Base-by-base conservation (phyloP, 2,113 vertebrate species). In the Pleuronectes platessa region DNA sequence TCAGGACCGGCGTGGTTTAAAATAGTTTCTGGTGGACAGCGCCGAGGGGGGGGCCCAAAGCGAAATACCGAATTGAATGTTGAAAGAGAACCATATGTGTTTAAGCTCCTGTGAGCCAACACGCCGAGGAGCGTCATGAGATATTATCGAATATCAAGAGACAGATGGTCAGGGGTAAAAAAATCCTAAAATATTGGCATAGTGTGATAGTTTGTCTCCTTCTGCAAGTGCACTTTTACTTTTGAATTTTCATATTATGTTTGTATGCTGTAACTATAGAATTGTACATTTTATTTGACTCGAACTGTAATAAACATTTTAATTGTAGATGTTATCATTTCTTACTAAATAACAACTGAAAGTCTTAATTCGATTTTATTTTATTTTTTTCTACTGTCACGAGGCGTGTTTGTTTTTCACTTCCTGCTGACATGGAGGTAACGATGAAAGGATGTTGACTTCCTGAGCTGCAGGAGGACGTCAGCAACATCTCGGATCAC, bases 171-270 rank as follows among this genome's bases (percentile, higher is more conserved):
- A 15, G 3, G 31, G 31, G 31, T 5, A 65, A 65, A 56, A 40
- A 21, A 80, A 3, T 53, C 56, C 68, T 54, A 51, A 62, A 76
- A 74, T 61, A 58, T 71, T 76, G 69, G 55, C 70, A 58, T 81
- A 31, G 35, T 80, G 61, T 74, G 53, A 79, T 67, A 20, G 59
- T 86, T 76, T 76, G 47, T 83, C 82, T 88, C 71, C 75, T 78
- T 89, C 89, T 93, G 89, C 90, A 95, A 94, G 94, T 94, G 92
- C 93, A 94, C 93, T 94, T 93, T 94, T 91, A 86, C 76, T 61
- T 31, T 68, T 76, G 71, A 24, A 59, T 71, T 61, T 78, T 62
- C 20, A 83, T 73, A 66, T 85, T 85, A 70, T 88, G 87, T 93
- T 90, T 85, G 89, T 91, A 92, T 91, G 83, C 87, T 94, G 92